These are phyloP conservation scores for Agapornis canus DNA, from an alignment of 2,797 vertebrate species.

Conservation along the genomic window DNA sequence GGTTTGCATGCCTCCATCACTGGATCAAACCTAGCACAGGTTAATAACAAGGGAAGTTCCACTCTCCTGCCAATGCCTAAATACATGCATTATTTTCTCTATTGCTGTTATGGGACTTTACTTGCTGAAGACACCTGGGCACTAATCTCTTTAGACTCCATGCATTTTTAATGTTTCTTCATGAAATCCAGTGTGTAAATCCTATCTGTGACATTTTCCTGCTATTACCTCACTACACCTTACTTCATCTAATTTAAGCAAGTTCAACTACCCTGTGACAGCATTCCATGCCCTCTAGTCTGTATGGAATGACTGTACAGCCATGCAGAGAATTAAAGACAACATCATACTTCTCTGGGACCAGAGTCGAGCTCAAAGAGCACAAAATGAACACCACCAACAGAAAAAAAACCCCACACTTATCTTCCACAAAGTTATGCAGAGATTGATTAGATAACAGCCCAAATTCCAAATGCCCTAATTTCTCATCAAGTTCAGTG, in stretches of 20 bases:
- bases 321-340: neutral
- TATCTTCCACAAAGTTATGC: neutral
- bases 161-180: neutral
- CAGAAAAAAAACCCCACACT: accelerated
- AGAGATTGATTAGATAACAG: neutral
- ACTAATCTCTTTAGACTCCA: neutral
- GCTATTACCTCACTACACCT: neutral
- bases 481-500: neutral
- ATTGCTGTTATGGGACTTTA: neutral
- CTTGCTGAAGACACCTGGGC: neutral
- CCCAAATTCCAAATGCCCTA: neutral
- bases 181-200: neutral
- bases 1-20: neutral
- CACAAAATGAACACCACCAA: neutral
- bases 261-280: neutral
- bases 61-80: neutral
- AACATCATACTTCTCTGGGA: neutral
- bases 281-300: neutral
- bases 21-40: neutral
- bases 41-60: neutral
- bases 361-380: neutral
- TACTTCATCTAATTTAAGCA: neutral
- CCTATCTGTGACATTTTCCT: neutral
- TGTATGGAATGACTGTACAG: accelerated
- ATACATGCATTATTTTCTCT: neutral